A percentile compares a stretch with the other conserved stretches of the same genome.
Conservation (phyloP, 1,140 invertebrate genomes). For the Micrasema longulum region DNA sequence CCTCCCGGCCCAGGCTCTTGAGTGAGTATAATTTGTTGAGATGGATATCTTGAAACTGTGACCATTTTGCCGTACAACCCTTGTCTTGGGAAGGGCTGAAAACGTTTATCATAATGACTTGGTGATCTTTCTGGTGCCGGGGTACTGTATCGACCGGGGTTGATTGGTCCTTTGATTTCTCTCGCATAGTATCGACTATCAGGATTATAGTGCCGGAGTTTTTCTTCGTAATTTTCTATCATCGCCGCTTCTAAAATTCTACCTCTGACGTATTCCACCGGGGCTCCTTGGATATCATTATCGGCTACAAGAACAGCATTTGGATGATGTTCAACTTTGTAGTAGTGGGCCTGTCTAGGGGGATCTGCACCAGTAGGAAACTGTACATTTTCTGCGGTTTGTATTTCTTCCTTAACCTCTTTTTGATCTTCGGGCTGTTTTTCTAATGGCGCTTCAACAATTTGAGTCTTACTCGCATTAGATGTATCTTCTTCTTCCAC, state of each 20-base stretch:
- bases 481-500: conserved; percentile 57
- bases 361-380: background rate
- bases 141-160: conserved; percentile 28
- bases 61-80: conserved; percentile 22
- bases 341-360: conserved; percentile 36
- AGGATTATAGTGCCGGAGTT: conserved; percentile 11
- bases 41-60: conserved; percentile 28
- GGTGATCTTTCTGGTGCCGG: conserved; percentile 41
- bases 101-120: conserved; percentile 40
- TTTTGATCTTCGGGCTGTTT: conserved; percentile 12
- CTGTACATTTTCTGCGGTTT: background rate
- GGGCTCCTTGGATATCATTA: conserved; percentile 28
- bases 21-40: conserved; percentile 46
- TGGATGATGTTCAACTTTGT: conserved; percentile 39
- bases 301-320: conserved; percentile 24
- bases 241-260: conserved; percentile 6
- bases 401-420: conserved; percentile 39
- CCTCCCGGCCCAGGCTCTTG: conserved; percentile 38
- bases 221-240: conserved; percentile 24
- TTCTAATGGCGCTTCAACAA: conserved; percentile 20
- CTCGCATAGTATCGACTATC: conserved; percentile 30
- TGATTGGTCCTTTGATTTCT: conserved; percentile 31
- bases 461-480: conserved; percentile 32
- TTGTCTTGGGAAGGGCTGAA: conserved; percentile 36
- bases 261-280: conserved; percentile 38